These are phyloP conservation scores for Lycocerus yunnanus DNA, from an alignment of 2,888 invertebrate genomes.

Conservation along the genomic window DNA sequence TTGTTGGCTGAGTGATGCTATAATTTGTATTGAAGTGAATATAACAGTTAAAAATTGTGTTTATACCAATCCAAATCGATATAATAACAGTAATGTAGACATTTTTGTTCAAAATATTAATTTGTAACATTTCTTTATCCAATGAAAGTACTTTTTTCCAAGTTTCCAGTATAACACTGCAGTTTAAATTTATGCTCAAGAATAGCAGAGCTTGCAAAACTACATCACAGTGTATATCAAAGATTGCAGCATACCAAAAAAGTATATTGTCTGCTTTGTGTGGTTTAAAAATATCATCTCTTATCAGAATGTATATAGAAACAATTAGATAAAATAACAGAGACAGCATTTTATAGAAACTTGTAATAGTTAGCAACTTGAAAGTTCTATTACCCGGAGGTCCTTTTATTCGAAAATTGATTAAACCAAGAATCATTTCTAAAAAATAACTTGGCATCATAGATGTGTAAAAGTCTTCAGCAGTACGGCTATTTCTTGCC, in stretches of 20 bases:
- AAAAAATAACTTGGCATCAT: neutral
- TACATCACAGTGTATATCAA: neutral
- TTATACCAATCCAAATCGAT: neutral
- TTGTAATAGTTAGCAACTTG: neutral
- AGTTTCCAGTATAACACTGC: neutral
- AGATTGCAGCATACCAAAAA: neutral
- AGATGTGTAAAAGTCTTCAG: neutral
- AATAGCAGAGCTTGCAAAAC: neutral
- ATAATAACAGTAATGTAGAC: neutral
- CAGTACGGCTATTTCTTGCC: neutral
- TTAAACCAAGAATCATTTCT: neutral
- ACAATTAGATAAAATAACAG: neutral
- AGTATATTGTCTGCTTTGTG: neutral
- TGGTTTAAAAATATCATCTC: neutral
- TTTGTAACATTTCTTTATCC: neutral
- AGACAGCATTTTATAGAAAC: neutral
- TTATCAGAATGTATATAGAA: neutral
- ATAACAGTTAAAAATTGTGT: neutral
- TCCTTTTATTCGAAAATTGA: neutral
- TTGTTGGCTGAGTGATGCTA: neutral
- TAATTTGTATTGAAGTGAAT: neutral
- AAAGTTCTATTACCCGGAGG: neutral
- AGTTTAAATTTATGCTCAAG: neutral
- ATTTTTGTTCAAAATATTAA: neutral
- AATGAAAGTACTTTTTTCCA: neutral